Evolutionary conservation across 2,797 vertebrate species (phyloP).

Genomic region (Crocodylus rhombifer): DNA sequence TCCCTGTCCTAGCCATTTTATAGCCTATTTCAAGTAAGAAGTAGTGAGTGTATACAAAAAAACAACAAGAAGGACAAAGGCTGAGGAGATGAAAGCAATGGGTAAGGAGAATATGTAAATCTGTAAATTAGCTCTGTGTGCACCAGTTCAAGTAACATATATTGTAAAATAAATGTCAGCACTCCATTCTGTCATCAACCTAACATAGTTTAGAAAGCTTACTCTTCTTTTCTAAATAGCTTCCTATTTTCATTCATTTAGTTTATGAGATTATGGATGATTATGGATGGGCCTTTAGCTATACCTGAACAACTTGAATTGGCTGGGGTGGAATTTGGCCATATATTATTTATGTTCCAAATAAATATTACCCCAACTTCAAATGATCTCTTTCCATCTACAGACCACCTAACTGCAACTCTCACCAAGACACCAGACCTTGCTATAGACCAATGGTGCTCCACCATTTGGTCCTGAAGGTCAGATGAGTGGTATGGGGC

Average conservation of each 20-base stretch:
- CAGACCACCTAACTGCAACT: too few species aligned
- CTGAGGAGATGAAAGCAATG: neutral
- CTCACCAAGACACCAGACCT: too few species aligned
- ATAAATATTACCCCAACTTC: too few species aligned
- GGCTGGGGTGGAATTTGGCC: neutral
- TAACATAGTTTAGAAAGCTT: fast-evolving
- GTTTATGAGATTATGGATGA: neutral
- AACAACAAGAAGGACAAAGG: neutral
- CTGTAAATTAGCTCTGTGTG: fast-evolving
- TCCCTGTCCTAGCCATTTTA: neutral
- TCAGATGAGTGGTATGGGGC: too few species aligned
- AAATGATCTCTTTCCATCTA: too few species aligned
- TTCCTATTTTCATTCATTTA: neutral
- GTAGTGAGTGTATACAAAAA: neutral
- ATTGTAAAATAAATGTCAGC: neutral
- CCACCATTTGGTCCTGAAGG: too few species aligned
- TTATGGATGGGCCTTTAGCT: neutral
- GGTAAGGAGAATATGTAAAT: neutral
- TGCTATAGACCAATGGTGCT: too few species aligned
- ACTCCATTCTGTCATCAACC: neutral
- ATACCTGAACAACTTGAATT: neutral
- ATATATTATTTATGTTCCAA: neutral
- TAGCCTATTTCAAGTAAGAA: neutral
- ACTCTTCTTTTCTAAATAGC: neutral
- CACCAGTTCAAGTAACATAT: neutral